Evolutionary conservation across 2,888 invertebrate genomes (phyloP), one percentile per base, ranked within the genome.

Genomic region (Steinernema carpocapsae): DNA sequence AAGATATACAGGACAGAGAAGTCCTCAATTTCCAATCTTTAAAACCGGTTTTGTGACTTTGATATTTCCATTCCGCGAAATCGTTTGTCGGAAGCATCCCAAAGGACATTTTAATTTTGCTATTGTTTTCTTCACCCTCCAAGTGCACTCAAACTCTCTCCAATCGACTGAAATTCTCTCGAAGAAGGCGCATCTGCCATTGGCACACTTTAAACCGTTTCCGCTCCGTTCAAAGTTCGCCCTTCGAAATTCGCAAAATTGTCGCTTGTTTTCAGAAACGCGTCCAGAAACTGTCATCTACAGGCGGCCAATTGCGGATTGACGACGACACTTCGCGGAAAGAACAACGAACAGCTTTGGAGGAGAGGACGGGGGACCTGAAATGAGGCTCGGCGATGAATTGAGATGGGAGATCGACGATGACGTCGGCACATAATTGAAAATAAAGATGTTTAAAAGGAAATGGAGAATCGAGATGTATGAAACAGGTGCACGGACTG

Each of bases 181-280:
- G 6, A 32, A 64, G 29, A 32, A 32, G 10, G 29, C 64, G 64
- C 64, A 32, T 64, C 64, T 64, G 64, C 29, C 64, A 64, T 32
- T 17, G 7, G 29, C 64, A 64, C 64, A 22, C 22, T 24, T 37
- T 10, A 10, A 37, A 37, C 37, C 37, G 37, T 37, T 37, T 37
- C 24, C 4, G 1, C n/a, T n/a, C 12, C 64, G 26, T 32, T 17
- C 64, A 26, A 64, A 64, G 64, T 64, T 37, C 64, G 64, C 24
- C 4, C 6, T 56, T 26, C 26, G 32, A 7, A 26, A 29, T 26
- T 32, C 64, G 32, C 17, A 64, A 37, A 64, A 32, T 26, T 14
- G 64, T 32, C 64, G 64, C 7, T 17, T 64, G 64, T 64, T 29
- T 29, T 64, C 29, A 29, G 32, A 48, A 32, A 37, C 37, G 37